Evolutionary conservation across 2,888 invertebrate species (phyloP), one percentile per base, ranked within the genome.

Genomic region (Bellardia bayeri): DNA sequence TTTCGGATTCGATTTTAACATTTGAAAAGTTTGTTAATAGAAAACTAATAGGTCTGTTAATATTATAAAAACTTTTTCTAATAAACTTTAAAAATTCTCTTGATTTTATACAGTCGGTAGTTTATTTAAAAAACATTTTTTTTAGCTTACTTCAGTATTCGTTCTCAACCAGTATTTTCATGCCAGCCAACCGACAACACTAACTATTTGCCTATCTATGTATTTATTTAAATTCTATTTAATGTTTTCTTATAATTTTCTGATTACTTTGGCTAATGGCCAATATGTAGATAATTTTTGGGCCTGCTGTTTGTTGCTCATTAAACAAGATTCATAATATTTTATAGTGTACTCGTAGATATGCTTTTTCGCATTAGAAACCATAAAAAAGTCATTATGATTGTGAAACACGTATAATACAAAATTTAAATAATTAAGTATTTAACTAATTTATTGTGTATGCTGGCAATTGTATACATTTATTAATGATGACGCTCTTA

Each of bases 221-320:
- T 71, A 16, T 54, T 71, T 16, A 45, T 71, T 54, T 40, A 45
- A 71, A 54, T 16, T 54, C 5, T 40, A 64, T 40, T 64, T 14
- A 33, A 61, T 71, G 71, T 54, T 45, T 71, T 71, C 11, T 51
- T 33, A 1, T 23, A 49, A 30, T 14, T 7, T 13, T 37, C 69
- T 37, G 11, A 2, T 9, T 72, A 42, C 40, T 82, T 63, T 84
- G 79, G 74, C 49, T 37, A 40, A 1, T 37, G 56, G 64, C 78
- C 79, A 78, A 79, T 45, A 66, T 58, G 16, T 37, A 37, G 30
- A 30, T 13, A 45, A 23, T 64, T 42, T 49, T 42, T 37, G 14
- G 30, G 66, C 30, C n/a, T 68, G 42, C 64, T 45, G 45, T 66
- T 66, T 45, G 45, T 66, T 66, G 74, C 23, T 23, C 45, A 74